A percentile compares a stretch with the other conserved stretches of the same genome.
Conservation (phyloP, 92 coral and sea anemone genomes). For the Pocillopora meandrina region DNA sequence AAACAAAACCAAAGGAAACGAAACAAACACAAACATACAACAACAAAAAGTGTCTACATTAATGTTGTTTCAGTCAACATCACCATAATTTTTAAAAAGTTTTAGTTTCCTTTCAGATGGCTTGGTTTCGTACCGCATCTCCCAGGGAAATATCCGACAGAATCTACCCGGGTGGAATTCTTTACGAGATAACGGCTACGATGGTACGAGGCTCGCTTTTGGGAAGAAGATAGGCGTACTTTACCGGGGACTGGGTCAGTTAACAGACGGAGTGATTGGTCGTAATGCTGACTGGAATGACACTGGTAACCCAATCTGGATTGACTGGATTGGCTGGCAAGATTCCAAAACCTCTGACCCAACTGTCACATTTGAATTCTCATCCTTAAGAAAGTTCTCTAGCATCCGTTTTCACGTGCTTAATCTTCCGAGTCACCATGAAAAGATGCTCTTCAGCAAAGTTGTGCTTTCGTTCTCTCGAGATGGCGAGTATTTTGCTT, state of each 20-base stretch:
- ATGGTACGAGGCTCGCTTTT: slow-evolving; percentile 74
- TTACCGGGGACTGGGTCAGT: slow-evolving; percentile 91
- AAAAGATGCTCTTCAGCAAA: slow-evolving; percentile 85
- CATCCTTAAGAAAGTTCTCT: slow-evolving; percentile 70
- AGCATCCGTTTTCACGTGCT: slow-evolving; percentile 78
- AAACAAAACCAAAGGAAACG: too few relatives aligned
- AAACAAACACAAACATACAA: too few relatives aligned
- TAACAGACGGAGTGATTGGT: slow-evolving; percentile 90
- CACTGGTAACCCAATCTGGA: slow-evolving; percentile 76
- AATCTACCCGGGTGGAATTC: slow-evolving; percentile 66
- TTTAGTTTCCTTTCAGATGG: slow-evolving; percentile 62
- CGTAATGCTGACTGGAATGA: slow-evolving; percentile 83
- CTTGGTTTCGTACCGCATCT: slow-evolving; percentile 79
- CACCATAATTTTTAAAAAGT: not conserved
- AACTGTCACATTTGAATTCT: slow-evolving; percentile 82
- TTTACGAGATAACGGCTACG: slow-evolving; percentile 89
- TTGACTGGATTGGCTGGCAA: slow-evolving; percentile 95
- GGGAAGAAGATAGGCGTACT: slow-evolving; percentile 82
- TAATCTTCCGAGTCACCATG: slow-evolving; percentile 77
- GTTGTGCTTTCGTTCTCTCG: slow-evolving; percentile 85
- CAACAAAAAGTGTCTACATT: too few relatives aligned
- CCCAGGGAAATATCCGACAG: slow-evolving; percentile 85
- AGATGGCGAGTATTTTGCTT: slow-evolving; percentile 91
- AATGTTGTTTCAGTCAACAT: too few relatives aligned
- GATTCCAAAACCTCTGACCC: slow-evolving; percentile 74